Conservation (phyloP, 2,888 invertebrate species). For the Zootermopsis nevadensis region DNA sequence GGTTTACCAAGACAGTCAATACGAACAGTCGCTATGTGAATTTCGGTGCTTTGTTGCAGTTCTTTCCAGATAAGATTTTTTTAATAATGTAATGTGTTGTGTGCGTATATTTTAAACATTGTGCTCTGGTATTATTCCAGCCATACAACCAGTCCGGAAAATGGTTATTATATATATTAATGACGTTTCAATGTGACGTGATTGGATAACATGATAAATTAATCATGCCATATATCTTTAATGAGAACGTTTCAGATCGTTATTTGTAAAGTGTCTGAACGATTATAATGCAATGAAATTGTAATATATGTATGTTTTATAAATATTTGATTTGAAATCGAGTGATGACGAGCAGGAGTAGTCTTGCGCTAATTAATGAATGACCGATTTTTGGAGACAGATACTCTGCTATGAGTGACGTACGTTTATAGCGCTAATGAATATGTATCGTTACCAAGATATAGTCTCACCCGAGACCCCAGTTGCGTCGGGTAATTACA, state of each 20-base stretch:
- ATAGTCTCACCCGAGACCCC: conserved; percentile 41
- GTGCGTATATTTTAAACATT: too few species aligned
- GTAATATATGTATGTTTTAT: too few species aligned
- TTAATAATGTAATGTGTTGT: too few species aligned
- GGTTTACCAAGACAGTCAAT: conserved; percentile 24
- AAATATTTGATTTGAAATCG: too few species aligned
- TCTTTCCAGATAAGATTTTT: too few species aligned
- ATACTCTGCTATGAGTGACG: not conserved
- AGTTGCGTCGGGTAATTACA: conserved; percentile 9
- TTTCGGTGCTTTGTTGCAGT: too few species aligned
- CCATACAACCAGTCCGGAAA: conserved; percentile 1
- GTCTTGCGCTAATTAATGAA: too few species aligned
- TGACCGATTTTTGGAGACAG: not conserved
- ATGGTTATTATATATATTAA: not conserved
- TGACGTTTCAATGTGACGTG: not conserved
- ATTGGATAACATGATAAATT: not conserved
- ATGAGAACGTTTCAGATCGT: not conserved
- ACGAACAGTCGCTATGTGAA: not conserved
- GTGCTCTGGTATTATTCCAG: not conserved
- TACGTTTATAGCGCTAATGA: not conserved
- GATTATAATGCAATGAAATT: too few species aligned
- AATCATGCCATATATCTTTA: too few species aligned
- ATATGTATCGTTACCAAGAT: conserved; percentile 35
- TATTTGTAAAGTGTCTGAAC: not conserved
- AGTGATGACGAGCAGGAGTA: too few species aligned